A percentile compares a stretch with the other conserved stretches of the same genome.
phyloP scores from a whole-genome alignment of 2,113 vertebrate species.

The Zosterops borbonicus region DNA sequence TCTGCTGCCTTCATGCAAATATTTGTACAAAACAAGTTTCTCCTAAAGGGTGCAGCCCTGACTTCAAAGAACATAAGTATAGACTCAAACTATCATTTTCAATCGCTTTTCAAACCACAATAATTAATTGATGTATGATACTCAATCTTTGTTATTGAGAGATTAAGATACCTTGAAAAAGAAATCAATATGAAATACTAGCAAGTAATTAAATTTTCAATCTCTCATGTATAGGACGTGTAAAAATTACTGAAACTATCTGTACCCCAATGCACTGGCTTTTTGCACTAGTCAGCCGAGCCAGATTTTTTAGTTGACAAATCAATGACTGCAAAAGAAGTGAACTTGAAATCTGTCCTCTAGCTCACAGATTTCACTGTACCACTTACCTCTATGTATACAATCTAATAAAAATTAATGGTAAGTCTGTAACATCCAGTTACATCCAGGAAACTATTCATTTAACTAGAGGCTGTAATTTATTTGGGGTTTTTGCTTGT shows the following conservation, averaged over 20 bases:
- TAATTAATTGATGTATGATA: neutral
- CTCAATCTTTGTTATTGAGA: neutral
- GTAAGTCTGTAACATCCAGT: neutral
- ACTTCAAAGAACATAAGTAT: neutral
- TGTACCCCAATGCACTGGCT: neutral
- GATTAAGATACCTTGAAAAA: neutral
- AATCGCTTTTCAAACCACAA: neutral
- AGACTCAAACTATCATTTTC: neutral
- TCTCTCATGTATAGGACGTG: neutral
- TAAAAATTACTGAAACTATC: neutral
- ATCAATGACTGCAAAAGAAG: neutral
- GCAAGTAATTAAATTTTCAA: neutral
- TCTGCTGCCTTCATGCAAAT: neutral
- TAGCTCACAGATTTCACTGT: neutral
- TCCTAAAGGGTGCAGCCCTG: neutral
- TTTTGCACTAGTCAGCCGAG: neutral
- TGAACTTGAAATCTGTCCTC: neutral
- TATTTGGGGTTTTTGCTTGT: neutral
- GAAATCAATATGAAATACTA: neutral
- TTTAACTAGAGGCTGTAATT: neutral
- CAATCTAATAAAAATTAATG: neutral
- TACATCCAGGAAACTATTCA: neutral
- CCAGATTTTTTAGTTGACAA: neutral
- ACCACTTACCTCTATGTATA: neutral
- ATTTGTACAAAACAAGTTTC: neutral